Conservation (phyloP, 2,888 invertebrate species). For the Zhengitettix transpicula region DNA sequence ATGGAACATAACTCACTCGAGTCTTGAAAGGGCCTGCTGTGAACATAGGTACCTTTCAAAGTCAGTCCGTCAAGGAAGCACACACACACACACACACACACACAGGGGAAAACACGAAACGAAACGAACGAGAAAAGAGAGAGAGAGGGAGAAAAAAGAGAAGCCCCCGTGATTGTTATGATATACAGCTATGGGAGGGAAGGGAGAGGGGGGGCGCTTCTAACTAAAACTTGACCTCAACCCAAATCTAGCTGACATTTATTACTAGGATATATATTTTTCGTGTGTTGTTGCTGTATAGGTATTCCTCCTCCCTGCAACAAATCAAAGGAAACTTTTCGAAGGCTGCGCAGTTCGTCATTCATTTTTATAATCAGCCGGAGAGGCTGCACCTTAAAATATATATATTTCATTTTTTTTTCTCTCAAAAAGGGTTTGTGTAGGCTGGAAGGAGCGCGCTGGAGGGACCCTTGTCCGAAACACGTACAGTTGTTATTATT, state of each 20-base stretch:
- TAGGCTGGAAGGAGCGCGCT: no score
- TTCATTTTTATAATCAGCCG: neutral
- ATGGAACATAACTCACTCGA: conserved; percentile 9
- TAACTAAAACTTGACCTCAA: conserved; percentile 11
- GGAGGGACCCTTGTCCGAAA: no score
- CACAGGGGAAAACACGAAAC: no score
- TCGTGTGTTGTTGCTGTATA: conserved; percentile 8
- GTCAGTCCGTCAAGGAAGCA: conserved; percentile 7
- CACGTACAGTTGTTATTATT: no score
- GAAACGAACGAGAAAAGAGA: neutral
- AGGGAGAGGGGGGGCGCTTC: neutral
- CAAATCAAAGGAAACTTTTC: conserved; percentile 1
- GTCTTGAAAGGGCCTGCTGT: conserved; percentile 10
- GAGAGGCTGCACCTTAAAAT: neutral
- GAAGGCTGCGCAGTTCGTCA: neutral
- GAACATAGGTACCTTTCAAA: conserved; percentile 7
- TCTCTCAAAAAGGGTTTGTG: no score
- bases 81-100: no score
- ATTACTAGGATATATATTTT: conserved; percentile 12
- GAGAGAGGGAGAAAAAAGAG: neutral
- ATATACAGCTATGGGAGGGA: conserved; percentile 5
- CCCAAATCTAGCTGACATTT: conserved; percentile 14
- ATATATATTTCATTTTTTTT: no score
- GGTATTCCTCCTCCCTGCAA: conserved; percentile 4
- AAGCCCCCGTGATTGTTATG: conserved; percentile 7